Conservation (phyloP, 2,797 vertebrate genomes). For the Rhabdophis nuchalis region DNA sequence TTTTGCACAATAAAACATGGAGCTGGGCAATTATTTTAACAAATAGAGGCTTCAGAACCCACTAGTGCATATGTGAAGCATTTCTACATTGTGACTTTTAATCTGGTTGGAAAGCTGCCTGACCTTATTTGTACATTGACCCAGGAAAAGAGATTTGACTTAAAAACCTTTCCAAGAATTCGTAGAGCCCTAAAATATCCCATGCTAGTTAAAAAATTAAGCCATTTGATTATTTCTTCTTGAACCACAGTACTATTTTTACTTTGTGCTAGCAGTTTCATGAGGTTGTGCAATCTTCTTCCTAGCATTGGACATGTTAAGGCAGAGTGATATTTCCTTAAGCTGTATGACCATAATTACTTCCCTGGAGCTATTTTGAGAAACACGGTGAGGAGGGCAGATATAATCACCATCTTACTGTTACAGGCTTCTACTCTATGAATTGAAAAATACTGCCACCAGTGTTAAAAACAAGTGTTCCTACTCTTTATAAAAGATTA, state of each 20-base stretch:
- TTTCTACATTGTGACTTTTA: background rate
- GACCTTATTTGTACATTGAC: background rate
- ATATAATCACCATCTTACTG: background rate
- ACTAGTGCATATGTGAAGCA: background rate
- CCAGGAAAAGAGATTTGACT: background rate
- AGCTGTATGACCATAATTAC: background rate
- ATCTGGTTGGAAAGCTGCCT: background rate
- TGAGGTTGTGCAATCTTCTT: background rate
- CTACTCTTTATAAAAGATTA: conserved; percentile 13
- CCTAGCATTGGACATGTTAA: background rate
- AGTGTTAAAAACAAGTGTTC: conserved; percentile 21
- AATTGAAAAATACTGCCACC: conserved; percentile 29
- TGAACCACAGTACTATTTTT: background rate
- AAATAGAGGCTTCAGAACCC: background rate
- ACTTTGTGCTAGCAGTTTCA: background rate
- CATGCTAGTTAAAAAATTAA: background rate
- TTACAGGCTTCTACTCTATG: conserved; percentile 49
- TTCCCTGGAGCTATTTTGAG: background rate
- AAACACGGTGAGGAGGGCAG: background rate
- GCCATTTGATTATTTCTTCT: background rate
- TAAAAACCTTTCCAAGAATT: background rate
- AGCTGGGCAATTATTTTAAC: background rate
- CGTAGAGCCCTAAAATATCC: background rate
- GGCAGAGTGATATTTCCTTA: background rate
- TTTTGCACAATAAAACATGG: background rate